Evolutionary conservation across 2,888 invertebrate species (phyloP).

Genomic region (Augochlorella aurata): DNA sequence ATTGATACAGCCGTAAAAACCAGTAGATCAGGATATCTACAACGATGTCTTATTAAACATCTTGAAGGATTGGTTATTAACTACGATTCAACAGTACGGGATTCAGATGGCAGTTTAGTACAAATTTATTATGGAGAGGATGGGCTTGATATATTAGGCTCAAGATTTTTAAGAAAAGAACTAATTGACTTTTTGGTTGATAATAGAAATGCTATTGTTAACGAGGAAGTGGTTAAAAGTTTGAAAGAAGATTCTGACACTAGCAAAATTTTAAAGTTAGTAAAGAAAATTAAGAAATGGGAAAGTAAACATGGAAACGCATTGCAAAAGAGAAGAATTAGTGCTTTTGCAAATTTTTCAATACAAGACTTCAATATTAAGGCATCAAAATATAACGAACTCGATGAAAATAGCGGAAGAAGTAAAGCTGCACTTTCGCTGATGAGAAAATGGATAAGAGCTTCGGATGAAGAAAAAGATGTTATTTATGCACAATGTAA

Average conservation of each 20-base stretch:
- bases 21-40: conserved; percentile 97
- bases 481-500: conserved; percentile 83
- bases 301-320: conserved; percentile 83
- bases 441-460: conserved; percentile 86
- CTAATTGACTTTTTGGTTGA: conserved; percentile 92
- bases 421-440: conserved; percentile 85
- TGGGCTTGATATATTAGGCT: conserved; percentile 93
- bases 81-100: conserved; percentile 97
- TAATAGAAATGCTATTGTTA: conserved; percentile 88
- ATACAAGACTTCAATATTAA: conserved; percentile 77
- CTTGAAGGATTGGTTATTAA: conserved; percentile 96
- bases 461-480: conserved; percentile 85
- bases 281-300: conserved; percentile 86
- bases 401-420: conserved; percentile 84
- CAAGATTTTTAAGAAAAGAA: conserved; percentile 90
- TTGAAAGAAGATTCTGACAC: conserved; percentile 84
- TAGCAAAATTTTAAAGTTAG: conserved; percentile 83
- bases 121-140: conserved; percentile 97
- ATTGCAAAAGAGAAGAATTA: conserved; percentile 82
- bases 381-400: conserved; percentile 63
- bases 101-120: conserved; percentile 95
- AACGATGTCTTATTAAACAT: conserved; percentile 95
- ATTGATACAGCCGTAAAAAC: conserved; percentile 99
- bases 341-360: conserved; percentile 86
- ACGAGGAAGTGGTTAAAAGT: conserved; percentile 84